phyloP scores from a whole-genome alignment of 2,797 vertebrate genomes.

The Sitta carolinensis region DNA sequence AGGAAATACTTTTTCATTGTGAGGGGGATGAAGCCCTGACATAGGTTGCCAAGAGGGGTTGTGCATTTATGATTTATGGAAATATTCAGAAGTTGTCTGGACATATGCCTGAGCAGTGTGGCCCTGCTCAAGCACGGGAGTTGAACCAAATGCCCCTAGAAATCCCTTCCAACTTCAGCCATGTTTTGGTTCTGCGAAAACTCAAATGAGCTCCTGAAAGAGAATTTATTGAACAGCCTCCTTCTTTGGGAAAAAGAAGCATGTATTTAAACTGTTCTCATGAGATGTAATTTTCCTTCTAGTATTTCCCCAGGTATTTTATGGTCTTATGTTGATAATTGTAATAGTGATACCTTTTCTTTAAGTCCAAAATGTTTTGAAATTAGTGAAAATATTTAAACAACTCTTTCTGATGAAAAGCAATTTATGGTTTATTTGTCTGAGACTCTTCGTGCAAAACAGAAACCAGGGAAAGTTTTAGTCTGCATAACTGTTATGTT shows the following conservation, averaged over 20 bases:
- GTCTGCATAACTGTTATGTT: conserved; percentile 25
- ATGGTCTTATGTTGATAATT: background rate
- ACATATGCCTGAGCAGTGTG: background rate
- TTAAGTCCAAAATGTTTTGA: background rate
- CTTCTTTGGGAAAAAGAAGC: background rate
- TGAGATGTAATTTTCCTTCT: background rate
- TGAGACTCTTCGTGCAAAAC: background rate
- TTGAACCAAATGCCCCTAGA: background rate
- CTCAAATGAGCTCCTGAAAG: background rate
- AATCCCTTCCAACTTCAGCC: background rate
- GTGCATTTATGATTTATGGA: background rate
- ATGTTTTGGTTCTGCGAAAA: background rate
- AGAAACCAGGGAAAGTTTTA: conserved; percentile 34
- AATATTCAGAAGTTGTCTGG: background rate
- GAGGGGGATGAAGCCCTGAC: background rate
- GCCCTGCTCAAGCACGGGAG: background rate
- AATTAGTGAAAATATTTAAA: background rate
- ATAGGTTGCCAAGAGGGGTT: background rate
- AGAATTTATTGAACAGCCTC: background rate
- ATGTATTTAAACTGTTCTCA: background rate
- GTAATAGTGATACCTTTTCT: background rate
- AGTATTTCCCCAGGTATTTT: background rate
- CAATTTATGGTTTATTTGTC: background rate
- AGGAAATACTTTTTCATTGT: background rate
- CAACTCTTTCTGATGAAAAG: background rate